Base-by-base conservation (phyloP, 2,797 vertebrate genomes). In the Podargus strigoides region DNA sequence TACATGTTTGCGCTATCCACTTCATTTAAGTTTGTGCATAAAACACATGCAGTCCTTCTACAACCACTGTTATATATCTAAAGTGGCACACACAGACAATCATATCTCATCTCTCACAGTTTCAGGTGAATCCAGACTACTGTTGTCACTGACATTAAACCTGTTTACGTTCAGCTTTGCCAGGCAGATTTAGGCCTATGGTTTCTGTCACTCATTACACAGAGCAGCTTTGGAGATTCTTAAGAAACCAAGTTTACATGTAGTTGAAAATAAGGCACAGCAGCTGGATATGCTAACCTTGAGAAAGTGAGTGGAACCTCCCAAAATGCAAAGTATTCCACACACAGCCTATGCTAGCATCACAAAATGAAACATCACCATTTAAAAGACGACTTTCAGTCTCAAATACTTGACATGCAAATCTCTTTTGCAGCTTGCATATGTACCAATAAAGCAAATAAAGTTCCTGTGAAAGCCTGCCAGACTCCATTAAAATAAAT, bases 401-500 rank as follows among this genome's bases (percentile, higher is more conserved):
- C 73, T 93, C 79, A 84, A 90, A 86, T 44, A 67, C 41, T 81
- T 87, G 46, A 89, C 83, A 93, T 70, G 93, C 79, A 94, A 91
- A 93, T 87, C 53, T 92, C 56, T 84, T 66, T 23, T 67, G 59
- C 79, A 91, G 76, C 82, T 88, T 90, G 91, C 76, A 62, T 59
- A 94, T 89, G 66, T 64, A 91, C 82, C 75, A 81, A 78, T 79
- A 93, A 92, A 87, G 85, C 69, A 92, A 93, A 89, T 76, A 32
- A 87, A 94, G 58, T 78, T 92, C 47, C 92, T 70, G 67, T 92
- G 90, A 96, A 96, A 93, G 68, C 32, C 60, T 93, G 88, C 81
- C 81, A 95, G 93, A 70, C 84, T 89, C 76, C 77, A 84, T 95
- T 93, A 94, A 83, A 94, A 89, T 81, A 77, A 76, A 89, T 95